Evolutionary conservation across 2,113 vertebrate species (phyloP).

Genomic region (Eupsittula cactorum): DNA sequence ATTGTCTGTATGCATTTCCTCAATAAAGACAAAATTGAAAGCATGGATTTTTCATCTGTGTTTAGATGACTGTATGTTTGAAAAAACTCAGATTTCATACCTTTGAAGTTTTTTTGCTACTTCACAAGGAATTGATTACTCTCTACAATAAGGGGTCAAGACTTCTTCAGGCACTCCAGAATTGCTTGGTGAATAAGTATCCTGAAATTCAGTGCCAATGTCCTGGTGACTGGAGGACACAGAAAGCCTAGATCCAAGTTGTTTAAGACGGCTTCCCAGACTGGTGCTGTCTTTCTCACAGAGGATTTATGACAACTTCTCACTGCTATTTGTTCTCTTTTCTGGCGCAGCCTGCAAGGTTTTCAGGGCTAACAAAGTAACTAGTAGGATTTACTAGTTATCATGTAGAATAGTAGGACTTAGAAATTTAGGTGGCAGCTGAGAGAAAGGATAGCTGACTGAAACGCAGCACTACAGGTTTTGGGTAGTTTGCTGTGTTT

Average conservation of each 20-base stretch:
- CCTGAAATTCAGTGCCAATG: neutral
- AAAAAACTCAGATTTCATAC: neutral
- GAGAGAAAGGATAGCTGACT: neutral
- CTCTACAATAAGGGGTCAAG: neutral
- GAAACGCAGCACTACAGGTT: neutral
- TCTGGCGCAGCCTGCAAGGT: neutral
- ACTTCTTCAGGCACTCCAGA: neutral
- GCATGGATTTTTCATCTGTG: neutral
- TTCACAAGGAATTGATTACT: neutral
- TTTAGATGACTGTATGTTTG: neutral
- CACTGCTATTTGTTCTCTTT: neutral
- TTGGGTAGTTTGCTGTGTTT: neutral
- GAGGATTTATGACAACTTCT: neutral
- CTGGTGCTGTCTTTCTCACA: neutral
- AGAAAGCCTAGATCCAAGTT: neutral
- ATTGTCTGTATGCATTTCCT: neutral
- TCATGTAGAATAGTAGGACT: neutral
- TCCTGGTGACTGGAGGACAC: neutral
- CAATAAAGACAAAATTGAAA: neutral
- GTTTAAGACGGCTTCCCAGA: neutral
- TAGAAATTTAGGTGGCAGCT: neutral
- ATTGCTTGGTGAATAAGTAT: neutral
- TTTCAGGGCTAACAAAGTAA: neutral
- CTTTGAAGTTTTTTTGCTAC: neutral
- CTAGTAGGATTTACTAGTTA: neutral